Conservation (phyloP, 2,888 invertebrate species). For the Pyrrhosoma nymphula region DNA sequence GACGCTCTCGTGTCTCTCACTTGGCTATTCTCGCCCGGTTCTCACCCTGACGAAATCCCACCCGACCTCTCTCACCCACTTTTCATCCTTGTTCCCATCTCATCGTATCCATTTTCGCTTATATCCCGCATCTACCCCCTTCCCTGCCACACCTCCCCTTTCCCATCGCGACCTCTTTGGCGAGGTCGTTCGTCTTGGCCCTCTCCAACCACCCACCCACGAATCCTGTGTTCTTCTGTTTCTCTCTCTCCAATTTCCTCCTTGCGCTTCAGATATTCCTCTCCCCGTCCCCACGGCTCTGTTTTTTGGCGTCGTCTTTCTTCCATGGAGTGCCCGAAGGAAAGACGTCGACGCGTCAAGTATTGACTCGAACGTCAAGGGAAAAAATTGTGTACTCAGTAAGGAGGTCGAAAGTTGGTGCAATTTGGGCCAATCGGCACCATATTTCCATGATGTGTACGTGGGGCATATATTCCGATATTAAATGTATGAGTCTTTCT, state of each 20-base stretch:
- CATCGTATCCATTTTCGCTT: background rate
- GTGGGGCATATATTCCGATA: too few species aligned
- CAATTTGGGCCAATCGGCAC: too few species aligned
- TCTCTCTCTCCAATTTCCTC: background rate
- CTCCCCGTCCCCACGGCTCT: background rate
- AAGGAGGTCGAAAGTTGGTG: too few species aligned
- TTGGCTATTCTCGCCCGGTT: background rate
- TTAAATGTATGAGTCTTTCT: too few species aligned
- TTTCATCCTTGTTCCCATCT: background rate
- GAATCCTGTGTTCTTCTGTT: background rate
- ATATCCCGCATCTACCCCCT: background rate
- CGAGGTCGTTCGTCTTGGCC: background rate
- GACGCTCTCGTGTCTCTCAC: background rate
- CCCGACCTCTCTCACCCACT: background rate
- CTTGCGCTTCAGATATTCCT: background rate
- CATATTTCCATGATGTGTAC: too few species aligned
- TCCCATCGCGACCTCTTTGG: too few species aligned
- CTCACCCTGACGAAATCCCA: background rate
- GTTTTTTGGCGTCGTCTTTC: background rate
- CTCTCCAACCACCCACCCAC: background rate
- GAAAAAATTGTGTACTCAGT: background rate
- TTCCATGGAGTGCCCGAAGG: background rate
- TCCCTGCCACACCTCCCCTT: background rate
- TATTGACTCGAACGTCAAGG: background rate
- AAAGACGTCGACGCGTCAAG: background rate